Percentiles rank a stretch among this genome's conserved stretches.
These are phyloP conservation scores for Bombus polaris DNA, from an alignment of 1,140 invertebrate species.

Conservation along the genomic window DNA sequence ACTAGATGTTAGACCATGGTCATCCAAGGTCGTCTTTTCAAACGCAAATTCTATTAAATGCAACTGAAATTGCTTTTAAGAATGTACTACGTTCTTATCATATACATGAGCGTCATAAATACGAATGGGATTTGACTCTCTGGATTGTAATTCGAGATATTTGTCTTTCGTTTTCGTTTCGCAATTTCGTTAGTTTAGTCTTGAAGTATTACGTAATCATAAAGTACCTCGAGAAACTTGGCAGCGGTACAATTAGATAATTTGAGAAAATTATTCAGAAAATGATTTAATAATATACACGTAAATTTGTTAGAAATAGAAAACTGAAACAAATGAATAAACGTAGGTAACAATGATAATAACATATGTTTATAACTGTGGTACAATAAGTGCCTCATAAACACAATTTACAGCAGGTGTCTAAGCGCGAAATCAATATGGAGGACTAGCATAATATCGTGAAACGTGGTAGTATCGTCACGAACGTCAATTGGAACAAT, in stretches of 20 bases:
- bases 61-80: neutral
- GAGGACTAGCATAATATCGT: neutral
- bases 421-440: constrained; percentile 14
- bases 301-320: too few relatives aligned
- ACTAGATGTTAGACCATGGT: neutral
- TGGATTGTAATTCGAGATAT: neutral
- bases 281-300: too few relatives aligned
- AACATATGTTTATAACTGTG: too few relatives aligned
- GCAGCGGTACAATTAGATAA: too few relatives aligned
- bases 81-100: neutral
- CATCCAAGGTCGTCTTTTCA: neutral
- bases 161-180: neutral
- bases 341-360: too few relatives aligned
- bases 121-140: neutral
- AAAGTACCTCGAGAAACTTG: neutral
- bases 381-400: neutral
- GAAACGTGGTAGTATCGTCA: neutral
- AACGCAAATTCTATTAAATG: neutral
- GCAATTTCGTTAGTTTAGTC: neutral
- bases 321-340: too few relatives aligned
- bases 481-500: neutral
- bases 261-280: neutral
- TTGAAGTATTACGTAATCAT: neutral
- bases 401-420: neutral
- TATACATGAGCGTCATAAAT: neutral